A percentile compares a stretch with the other conserved stretches of the same genome.
phyloP scores from a whole-genome alignment of 1,140 invertebrate species.

The Anthonomus grandis region DNA sequence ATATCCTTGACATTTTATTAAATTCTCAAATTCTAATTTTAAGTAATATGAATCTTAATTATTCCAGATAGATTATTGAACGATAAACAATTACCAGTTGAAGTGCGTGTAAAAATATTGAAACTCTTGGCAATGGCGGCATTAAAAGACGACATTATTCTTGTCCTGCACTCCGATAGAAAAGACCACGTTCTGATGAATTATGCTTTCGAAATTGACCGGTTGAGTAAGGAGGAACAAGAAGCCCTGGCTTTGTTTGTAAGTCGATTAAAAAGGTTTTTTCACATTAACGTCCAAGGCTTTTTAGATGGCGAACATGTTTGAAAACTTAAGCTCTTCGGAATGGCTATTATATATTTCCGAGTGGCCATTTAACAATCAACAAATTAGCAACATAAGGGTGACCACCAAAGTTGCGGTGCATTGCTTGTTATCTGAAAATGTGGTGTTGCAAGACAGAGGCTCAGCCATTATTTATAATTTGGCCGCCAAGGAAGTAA shows the following conservation, averaged over 20 bases:
- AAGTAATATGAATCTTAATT: background rate
- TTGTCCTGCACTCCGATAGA: slow-evolving; percentile 86
- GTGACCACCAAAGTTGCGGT: slow-evolving; percentile 89
- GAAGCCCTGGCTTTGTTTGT: slow-evolving; percentile 77
- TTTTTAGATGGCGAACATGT: slow-evolving; percentile 81
- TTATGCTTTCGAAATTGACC: slow-evolving; percentile 80
- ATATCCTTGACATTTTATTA: too few species aligned
- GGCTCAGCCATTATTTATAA: slow-evolving; percentile 88
- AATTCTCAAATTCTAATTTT: too few species aligned
- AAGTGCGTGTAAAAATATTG: slow-evolving; percentile 61
- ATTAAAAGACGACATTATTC: slow-evolving; percentile 85
- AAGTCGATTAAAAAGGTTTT: slow-evolving; percentile 47
- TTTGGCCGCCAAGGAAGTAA: slow-evolving; percentile 92
- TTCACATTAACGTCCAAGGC: background rate
- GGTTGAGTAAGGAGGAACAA: slow-evolving; percentile 72
- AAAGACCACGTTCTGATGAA: slow-evolving; percentile 87
- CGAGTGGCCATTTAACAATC: slow-evolving; percentile 75
- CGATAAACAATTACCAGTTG: slow-evolving; percentile 57
- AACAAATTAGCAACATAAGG: slow-evolving; percentile 80
- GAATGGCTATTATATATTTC: slow-evolving; percentile 93
- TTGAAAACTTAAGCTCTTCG: slow-evolving; percentile 82
- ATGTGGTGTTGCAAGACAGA: slow-evolving; percentile 67
- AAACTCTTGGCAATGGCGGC: slow-evolving; percentile 72
- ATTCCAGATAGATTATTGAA: slow-evolving; percentile 62
- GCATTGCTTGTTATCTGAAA: slow-evolving; percentile 76